Evolutionary conservation across 2,797 vertebrate genomes (phyloP), one percentile per base, ranked within the genome.

Genomic region (Alfaro cultratus): DNA sequence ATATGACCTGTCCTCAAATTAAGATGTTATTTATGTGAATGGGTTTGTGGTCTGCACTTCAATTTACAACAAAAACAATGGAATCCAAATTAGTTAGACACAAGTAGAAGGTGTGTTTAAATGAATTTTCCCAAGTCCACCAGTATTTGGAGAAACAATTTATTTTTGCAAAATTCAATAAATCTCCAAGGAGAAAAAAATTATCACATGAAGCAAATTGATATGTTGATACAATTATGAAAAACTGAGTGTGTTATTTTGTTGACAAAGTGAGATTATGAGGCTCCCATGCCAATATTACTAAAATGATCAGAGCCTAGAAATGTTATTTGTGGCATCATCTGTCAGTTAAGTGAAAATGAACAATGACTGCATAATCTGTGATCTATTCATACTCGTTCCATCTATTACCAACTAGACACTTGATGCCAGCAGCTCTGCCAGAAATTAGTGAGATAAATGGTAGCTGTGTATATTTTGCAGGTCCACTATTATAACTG

Each of bases 331-430:
- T 79, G 75, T 86, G 84, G 87, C 87, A 80, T 87, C 29, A 84
- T 90, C 84, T 83, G 81, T 89, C 90, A 91, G 80, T 90, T 86
- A 90, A 87, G 80, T 87, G 85, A 91, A 88, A 89, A 92, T 86
- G 86, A 86, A 88, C 85, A 86, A 84, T 83, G 87, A 91, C 85
- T 86, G 83, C 75, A 87, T 82, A 74, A 87, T 88, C 82, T 92
- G 85, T 92, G 91, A 93, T 85, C 90, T 89, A 86, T 85, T 80
- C 85, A 78, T 81, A 85, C 86, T 77, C 86, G 86, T 92, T 91
- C 87, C 34, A 89, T 89, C 84, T 84, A 60, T 76, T 87, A 91
- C 91, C 91, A 92, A 85, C 73, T 64, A 12, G 71, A 74, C 79
- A 87, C 81, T 85, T 73, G 81, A 88, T 89, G 76, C 51, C 74